These are phyloP conservation scores for Oligia strigilis DNA, from an alignment of 2,888 invertebrate species.

Conservation along the genomic window DNA sequence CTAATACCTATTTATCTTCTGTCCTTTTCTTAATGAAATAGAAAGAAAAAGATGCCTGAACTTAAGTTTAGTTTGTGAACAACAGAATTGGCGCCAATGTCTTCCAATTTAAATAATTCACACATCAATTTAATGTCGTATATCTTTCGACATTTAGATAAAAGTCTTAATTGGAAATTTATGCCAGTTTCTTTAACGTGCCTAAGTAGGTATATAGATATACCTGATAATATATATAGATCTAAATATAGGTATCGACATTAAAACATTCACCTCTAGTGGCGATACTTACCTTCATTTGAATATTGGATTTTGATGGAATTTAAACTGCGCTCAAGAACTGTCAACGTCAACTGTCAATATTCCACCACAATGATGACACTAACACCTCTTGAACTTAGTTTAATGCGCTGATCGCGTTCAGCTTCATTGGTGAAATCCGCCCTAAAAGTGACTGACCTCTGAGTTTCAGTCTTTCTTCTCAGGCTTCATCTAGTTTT, in stretches of 20 bases:
- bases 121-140: constrained; percentile 55
- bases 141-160: constrained; percentile 60
- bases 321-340: not conserved
- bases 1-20: too few relatives aligned
- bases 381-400: not conserved
- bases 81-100: constrained; percentile 4
- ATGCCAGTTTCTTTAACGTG: constrained; percentile 39
- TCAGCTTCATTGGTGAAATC: not conserved
- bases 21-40: too few relatives aligned
- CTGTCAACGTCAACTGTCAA: not conserved
- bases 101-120: constrained; percentile 63
- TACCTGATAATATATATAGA: not conserved
- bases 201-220: constrained; percentile 20
- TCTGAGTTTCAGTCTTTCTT: not conserved
- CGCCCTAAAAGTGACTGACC: not conserved
- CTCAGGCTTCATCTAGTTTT: not conserved
- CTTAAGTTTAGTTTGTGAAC: too few relatives aligned
- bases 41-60: too few relatives aligned
- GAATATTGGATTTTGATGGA: not conserved
- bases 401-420: not conserved
- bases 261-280: not conserved
- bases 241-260: not conserved
- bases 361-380: not conserved
- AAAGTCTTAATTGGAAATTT: constrained; percentile 61
- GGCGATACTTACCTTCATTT: not conserved